These are phyloP conservation scores for Oikopleura vanhoeffeni DNA, from an alignment of 23 tunicate genomes.

Conservation along the genomic window DNA sequence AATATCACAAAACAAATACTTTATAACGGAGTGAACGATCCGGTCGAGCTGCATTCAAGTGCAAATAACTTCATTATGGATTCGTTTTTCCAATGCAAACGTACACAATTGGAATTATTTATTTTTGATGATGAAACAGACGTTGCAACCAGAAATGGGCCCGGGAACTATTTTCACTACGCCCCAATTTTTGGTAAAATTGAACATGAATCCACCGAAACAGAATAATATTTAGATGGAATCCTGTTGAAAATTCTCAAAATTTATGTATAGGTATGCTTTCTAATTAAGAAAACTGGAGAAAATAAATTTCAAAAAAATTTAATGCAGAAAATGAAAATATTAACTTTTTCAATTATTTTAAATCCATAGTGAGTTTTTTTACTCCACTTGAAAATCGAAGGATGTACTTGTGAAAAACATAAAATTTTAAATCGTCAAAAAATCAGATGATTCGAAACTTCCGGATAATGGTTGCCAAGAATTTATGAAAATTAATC, in stretches of 20 bases:
- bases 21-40: background rate
- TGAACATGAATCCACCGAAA: background rate
- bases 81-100: background rate
- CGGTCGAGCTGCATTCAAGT: background rate
- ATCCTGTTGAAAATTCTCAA: background rate
- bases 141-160: background rate
- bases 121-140: background rate
- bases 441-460: too few relatives aligned
- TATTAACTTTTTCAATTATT: too few relatives aligned
- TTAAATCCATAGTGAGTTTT: too few relatives aligned
- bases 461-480: too few relatives aligned
- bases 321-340: too few relatives aligned
- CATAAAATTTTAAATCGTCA: too few relatives aligned
- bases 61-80: slow-evolving; percentile 6
- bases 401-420: too few relatives aligned
- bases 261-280: background rate
- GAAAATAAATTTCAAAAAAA: too few relatives aligned
- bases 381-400: too few relatives aligned
- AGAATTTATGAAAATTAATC: too few relatives aligned
- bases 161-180: background rate
- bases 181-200: background rate
- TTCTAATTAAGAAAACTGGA: too few relatives aligned
- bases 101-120: background rate
- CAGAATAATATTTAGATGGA: background rate
- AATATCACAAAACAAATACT: background rate